These are phyloP conservation scores for Drosophila triauraria DNA, from an alignment of 1,140 invertebrate genomes.

Conservation along the genomic window DNA sequence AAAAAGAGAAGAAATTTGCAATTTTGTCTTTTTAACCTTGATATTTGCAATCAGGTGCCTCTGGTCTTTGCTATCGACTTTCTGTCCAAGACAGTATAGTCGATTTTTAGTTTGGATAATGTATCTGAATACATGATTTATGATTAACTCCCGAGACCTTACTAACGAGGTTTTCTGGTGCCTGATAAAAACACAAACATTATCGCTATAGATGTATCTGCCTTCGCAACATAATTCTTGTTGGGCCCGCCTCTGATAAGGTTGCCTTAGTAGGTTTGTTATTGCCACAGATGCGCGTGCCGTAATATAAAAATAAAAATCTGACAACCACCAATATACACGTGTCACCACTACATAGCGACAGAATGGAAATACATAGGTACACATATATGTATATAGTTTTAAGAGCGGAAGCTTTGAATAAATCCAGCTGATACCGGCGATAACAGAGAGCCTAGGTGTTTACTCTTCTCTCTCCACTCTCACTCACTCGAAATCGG, in stretches of 20 bases:
- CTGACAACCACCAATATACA: conserved; percentile 31
- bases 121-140: not conserved
- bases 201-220: conserved; percentile 27
- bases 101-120: not conserved
- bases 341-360: conserved; percentile 11
- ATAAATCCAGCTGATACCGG: conserved; percentile 26
- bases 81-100: too few species aligned
- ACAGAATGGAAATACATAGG: not conserved
- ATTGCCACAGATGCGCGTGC: conserved; percentile 41
- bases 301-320: conserved; percentile 58
- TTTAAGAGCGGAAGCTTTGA: conserved; percentile 10
- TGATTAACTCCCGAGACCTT: not conserved
- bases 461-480: not conserved
- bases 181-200: conserved; percentile 17
- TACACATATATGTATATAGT: not conserved
- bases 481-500: conserved; percentile 14
- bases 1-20: too few species aligned
- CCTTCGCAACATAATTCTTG: conserved; percentile 32
- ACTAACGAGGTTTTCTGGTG: not conserved
- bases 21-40: not conserved
- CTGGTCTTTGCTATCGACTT: not conserved
- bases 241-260: conserved; percentile 35
- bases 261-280: conserved; percentile 8
- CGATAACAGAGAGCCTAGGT: conserved; percentile 33
- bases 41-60: not conserved